phyloP scores from a whole-genome alignment of 2,113 vertebrate species.

The Aspiorhynchus laticeps region DNA sequence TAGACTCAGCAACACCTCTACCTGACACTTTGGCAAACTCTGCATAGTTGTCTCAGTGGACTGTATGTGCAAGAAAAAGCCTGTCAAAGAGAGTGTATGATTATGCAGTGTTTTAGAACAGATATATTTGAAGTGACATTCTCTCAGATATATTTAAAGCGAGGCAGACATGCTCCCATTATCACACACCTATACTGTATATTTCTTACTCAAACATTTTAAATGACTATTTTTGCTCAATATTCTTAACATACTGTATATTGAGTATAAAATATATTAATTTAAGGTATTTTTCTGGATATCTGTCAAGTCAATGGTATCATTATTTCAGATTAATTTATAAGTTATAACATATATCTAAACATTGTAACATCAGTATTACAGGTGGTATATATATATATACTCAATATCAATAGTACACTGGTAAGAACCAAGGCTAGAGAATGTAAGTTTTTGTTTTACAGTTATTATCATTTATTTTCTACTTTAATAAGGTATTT shows the following conservation, averaged over 20 bases:
- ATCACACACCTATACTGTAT: background rate
- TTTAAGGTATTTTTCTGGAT: background rate
- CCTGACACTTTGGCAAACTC: background rate
- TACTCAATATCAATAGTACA: background rate
- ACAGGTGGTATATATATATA: background rate
- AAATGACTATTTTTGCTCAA: background rate
- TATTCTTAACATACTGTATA: background rate
- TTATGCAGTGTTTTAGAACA: conserved; percentile 1
- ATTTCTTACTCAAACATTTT: background rate
- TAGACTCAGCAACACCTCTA: background rate
- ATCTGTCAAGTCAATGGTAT: background rate
- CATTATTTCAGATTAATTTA: background rate
- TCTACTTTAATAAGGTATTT: background rate
- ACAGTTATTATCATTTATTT: background rate
- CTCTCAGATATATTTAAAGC: conserved; percentile 54
- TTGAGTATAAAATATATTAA: too few relatives aligned
- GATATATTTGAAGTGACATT: conserved; percentile 3
- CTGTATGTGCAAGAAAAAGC: conserved; percentile 30
- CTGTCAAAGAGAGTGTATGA: background rate
- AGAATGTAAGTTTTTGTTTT: background rate
- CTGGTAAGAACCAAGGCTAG: background rate
- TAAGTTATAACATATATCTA: background rate
- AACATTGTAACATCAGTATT: background rate
- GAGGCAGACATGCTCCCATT: background rate
- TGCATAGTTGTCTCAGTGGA: conserved; percentile 12